Evolutionary conservation across 2,797 vertebrate species (phyloP).

Genomic region (Eidolon dupreanum): DNA sequence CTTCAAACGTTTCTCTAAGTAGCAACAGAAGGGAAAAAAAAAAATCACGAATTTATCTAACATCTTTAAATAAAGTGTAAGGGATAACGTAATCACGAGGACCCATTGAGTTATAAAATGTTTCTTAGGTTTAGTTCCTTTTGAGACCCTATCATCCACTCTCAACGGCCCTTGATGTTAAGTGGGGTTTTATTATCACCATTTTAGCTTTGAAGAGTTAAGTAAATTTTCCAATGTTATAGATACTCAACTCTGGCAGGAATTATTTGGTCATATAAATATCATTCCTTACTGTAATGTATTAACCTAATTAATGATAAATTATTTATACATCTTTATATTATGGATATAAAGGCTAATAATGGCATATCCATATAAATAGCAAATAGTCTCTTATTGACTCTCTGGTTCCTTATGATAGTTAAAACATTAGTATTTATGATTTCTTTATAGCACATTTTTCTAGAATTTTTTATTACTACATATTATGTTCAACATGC

Average conservation of each 20-base stretch:
- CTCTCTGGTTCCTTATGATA: background rate
- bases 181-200: background rate
- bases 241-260: background rate
- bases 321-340: background rate
- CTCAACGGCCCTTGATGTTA: background rate
- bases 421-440: background rate
- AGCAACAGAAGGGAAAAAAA: background rate
- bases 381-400: background rate
- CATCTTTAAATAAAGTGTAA: background rate
- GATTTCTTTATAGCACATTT: background rate
- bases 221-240: background rate
- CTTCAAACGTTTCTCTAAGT: background rate
- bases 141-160: background rate
- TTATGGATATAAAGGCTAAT: background rate
- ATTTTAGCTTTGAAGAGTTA: background rate
- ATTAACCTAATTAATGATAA: background rate
- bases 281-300: background rate
- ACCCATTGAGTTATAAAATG: background rate
- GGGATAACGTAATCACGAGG: background rate
- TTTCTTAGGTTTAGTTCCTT: background rate
- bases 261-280: background rate
- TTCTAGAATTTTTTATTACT: background rate
- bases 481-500: background rate
- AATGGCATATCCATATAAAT: background rate
- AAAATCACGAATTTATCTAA: background rate